Percentiles rank a stretch among this genome's conserved stretches.
phyloP scores from a whole-genome alignment of 1,140 invertebrate genomes.

The Bactericera cockerelli region DNA sequence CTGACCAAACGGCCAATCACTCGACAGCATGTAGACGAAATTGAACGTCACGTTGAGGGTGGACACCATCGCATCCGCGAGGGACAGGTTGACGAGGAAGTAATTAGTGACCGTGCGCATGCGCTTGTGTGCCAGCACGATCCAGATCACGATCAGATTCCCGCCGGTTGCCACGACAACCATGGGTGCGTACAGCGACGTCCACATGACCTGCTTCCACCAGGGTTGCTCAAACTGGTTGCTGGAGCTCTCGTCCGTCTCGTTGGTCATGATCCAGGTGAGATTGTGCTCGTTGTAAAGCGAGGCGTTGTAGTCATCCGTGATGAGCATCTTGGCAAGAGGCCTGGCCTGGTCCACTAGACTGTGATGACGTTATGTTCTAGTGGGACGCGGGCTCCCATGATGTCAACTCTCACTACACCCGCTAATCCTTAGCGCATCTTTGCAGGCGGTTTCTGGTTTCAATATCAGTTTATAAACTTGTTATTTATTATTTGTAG shows the following conservation, averaged over 20 bases:
- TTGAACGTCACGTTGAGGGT: conserved; percentile 87
- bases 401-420: no score
- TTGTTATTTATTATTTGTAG: no score
- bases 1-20: conserved; percentile 84
- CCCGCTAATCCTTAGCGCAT: no score
- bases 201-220: conserved; percentile 77
- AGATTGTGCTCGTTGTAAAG: conserved; percentile 5
- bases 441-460: no score
- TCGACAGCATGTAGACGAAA: conserved; percentile 81
- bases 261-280: conserved; percentile 9
- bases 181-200: conserved; percentile 66
- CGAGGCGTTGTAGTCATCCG: not conserved
- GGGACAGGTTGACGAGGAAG: conserved; percentile 84
- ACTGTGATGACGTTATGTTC: no score
- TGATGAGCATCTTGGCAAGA: no score
- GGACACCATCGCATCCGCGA: conserved; percentile 83
- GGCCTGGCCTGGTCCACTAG: no score
- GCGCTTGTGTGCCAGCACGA: conserved; percentile 72
- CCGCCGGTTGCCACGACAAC: conserved; percentile 81
- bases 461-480: no score
- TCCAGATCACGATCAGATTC: conserved; percentile 90
- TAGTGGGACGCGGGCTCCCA: no score
- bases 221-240: conserved; percentile 54
- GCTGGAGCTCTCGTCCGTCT: conserved; percentile 11
- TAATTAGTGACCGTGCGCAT: conserved; percentile 95